These are phyloP conservation scores for Himalopsyche kuldschensis DNA, from an alignment of 2,888 invertebrate species.

Conservation along the genomic window DNA sequence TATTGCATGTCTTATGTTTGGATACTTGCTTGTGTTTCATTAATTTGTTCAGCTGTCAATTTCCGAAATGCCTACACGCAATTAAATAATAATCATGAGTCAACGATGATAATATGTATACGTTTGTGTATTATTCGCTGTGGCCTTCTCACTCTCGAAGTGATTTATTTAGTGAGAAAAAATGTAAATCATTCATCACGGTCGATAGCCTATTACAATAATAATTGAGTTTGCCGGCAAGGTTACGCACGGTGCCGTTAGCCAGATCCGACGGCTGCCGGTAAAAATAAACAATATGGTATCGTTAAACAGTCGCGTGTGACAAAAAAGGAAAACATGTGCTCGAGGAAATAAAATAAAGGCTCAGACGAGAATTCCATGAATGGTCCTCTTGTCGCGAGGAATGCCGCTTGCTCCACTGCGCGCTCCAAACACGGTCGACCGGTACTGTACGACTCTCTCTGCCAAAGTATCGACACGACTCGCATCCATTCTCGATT, in stretches of 20 bases:
- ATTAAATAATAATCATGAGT: not conserved
- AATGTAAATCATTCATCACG: conserved; percentile 12
- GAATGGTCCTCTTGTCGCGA: not conserved
- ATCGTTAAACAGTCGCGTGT: conserved; percentile 20
- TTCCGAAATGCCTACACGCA: not conserved
- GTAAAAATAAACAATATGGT: conserved; percentile 19
- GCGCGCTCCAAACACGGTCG: not conserved
- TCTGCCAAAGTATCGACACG: not conserved
- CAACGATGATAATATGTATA: not conserved
- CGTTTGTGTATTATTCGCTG: not conserved
- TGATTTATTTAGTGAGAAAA: not conserved
- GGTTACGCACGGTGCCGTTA: conserved; percentile 26
- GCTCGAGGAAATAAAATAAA: not conserved
- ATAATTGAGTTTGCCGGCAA: conserved; percentile 15
- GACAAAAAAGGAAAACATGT: conserved; percentile 24
- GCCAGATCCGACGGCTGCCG: not conserved
- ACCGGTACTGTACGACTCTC: not conserved
- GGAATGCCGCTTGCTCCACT: not conserved
- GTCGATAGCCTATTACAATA: not conserved
- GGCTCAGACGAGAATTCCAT: conserved; percentile 8
- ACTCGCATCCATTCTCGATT: not conserved
- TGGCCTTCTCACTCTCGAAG: not conserved
- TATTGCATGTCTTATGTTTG: too few species aligned
- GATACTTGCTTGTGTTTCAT: too few species aligned
- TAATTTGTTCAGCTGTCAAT: too few species aligned